Evolutionary conservation across 2,888 invertebrate genomes (phyloP), one percentile per base, ranked within the genome.

Genomic region (Phyllotreta striolata): DNA sequence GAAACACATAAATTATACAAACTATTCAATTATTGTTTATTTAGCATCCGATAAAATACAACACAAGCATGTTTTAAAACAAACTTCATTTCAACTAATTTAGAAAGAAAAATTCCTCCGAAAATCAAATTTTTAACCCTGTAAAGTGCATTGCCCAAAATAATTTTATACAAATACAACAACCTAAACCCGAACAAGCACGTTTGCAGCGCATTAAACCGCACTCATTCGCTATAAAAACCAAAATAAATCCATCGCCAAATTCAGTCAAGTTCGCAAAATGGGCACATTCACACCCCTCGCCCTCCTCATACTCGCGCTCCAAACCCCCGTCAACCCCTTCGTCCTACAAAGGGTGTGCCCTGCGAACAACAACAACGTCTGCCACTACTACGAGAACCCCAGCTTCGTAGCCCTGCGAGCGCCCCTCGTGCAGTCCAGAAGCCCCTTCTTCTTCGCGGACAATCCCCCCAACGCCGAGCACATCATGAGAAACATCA

Each of bases 311-410:
- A 38, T 57, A n/a, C n/a, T 54, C 9, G 4, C 63, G 6, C 44
- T 66, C 40, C 58, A 38, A 5, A 13, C 52, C 5, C 49, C 58
- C 3, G 59, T 44, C 24, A 8, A 52, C 13, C 37, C 49, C 1
- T 64, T 51, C 39, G 62, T 34, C 8, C 10, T 58, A 6, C 24
- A 62, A 49, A 54, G 10, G 13, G 12, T 37, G 34, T 59, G 12
- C 41, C 52, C 43, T 13, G 35, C 12, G 13, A 13, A 41, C 9
- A 44, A 39, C 9, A 44, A 39, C 5, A 12, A 47, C 12, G 62
- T 62, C 8, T 68, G 67, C 37, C 7, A 62, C 1, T 63, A 44
- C 37, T 63, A 51, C 24, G 66, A 68, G 38, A 68, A 68, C 51
- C 67, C 66, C 9, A 41, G 62, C 40, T 35, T 68, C 24, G 37